Conservation (phyloP, 2,113 vertebrate species). For the Poecilia latipinna region DNA sequence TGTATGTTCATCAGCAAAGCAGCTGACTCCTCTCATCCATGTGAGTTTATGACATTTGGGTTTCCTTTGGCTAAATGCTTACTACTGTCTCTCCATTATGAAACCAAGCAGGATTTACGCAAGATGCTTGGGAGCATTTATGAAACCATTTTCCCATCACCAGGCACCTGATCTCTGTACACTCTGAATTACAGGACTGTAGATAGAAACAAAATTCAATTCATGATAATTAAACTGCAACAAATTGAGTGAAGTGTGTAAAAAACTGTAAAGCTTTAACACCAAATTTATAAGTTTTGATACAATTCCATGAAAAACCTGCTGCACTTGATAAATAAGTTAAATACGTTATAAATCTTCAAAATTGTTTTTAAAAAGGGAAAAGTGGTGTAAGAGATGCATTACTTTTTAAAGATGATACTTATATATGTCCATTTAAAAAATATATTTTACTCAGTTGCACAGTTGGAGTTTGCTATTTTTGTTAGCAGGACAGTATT, state of each 20-base stretch:
- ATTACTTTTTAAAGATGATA: no score
- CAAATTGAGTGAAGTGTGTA: neutral
- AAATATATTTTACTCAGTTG: no score
- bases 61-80: constrained; percentile 18
- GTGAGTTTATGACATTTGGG: constrained; percentile 30
- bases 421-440: no score
- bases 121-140: constrained; percentile 9
- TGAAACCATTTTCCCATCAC: neutral
- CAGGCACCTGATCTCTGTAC: neutral
- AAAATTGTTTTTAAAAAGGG: no score
- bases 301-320: no score
- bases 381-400: no score
- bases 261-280: no score
- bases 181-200: neutral
- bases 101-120: constrained; percentile 21
- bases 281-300: no score
- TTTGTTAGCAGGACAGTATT: no score
- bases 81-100: constrained; percentile 15
- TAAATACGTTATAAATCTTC: no score
- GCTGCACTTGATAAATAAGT: no score
- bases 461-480: no score
- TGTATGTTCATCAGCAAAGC: constrained; percentile 51
- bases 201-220: neutral
- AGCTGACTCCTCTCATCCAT: constrained; percentile 58
- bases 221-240: neutral